Percentiles rank a stretch among this genome's conserved stretches.
phyloP scores from a whole-genome alignment of 2,113 vertebrate genomes.

The Microcebus lehilahytsara region DNA sequence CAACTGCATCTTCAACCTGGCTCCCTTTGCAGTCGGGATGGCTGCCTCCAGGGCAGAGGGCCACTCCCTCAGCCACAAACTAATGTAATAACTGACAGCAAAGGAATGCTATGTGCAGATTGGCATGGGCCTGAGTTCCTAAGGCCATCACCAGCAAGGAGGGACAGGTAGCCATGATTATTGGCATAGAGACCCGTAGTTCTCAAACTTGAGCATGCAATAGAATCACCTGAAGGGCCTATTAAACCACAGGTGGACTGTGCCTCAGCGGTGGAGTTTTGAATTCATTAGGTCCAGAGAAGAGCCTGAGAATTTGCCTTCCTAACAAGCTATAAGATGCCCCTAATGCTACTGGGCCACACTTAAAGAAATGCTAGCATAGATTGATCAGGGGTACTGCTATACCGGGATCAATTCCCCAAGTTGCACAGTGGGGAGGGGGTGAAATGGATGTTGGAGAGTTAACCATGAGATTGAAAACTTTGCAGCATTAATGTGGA shows the following conservation, averaged over 20 bases:
- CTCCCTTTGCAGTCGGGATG: background rate
- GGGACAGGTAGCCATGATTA: background rate
- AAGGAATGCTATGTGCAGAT: background rate
- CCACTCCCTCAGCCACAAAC: background rate
- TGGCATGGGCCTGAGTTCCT: background rate
- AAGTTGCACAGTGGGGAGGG: background rate
- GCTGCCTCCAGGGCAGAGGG: background rate
- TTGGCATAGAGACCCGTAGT: too few species aligned
- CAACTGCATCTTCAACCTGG: background rate
- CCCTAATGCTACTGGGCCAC: background rate
- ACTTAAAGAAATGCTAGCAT: background rate
- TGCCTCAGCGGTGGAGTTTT: background rate
- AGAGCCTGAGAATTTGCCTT: background rate
- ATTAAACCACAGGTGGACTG: background rate
- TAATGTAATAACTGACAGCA: too few species aligned
- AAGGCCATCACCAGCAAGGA: background rate
- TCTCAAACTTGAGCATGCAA: background rate
- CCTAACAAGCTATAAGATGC: background rate
- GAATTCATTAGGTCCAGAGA: background rate
- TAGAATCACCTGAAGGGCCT: background rate
- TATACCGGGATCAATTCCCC: background rate
- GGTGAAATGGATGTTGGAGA: background rate
- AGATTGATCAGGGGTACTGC: background rate
- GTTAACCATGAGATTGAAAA: background rate
- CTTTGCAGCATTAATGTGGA: background rate